phyloP scores from a whole-genome alignment of 2,888 invertebrate species.

The Camponotus fellah region DNA sequence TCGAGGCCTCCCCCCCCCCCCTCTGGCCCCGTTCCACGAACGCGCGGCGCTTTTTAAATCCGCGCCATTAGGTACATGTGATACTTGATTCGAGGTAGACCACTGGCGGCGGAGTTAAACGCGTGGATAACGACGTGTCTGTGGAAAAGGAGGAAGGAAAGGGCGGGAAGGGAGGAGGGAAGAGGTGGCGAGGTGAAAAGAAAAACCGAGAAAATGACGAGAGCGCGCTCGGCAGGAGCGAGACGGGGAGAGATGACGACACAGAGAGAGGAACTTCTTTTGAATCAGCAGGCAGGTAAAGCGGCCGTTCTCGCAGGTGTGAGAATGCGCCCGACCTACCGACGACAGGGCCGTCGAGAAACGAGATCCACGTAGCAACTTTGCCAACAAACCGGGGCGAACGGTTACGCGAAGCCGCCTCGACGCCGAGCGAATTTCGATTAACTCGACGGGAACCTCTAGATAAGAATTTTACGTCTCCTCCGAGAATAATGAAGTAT shows the following conservation, averaged over 20 bases:
- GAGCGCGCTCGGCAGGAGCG: neutral
- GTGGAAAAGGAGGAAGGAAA: neutral
- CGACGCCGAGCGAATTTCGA: neutral
- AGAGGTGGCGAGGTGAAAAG: conserved; percentile 37
- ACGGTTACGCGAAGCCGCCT: neutral
- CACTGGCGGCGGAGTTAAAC: conserved; percentile 64
- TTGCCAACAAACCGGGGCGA: neutral
- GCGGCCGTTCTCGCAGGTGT: conserved; percentile 34
- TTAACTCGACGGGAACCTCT: neutral
- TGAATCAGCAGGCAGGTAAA: conserved; percentile 69
- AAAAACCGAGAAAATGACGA: conserved; percentile 43
- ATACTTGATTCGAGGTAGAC: conserved; percentile 66
- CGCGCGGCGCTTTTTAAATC: conserved; percentile 48
- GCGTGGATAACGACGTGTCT: conserved; percentile 68
- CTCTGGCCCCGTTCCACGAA: conserved; percentile 7
- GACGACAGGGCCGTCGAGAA: conserved; percentile 35
- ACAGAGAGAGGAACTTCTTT: conserved; percentile 63
- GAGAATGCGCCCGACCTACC: conserved; percentile 28
- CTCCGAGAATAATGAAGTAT: too few relatives aligned
- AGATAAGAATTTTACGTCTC: neutral
- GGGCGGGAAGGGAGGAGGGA: conserved; percentile 15
- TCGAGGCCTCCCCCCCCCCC: neutral
- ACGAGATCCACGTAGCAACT: conserved; percentile 25
- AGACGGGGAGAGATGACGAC: conserved; percentile 30
- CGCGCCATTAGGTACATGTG: conserved; percentile 64